Conservation (phyloP, 1,140 invertebrate genomes). For the Dendrolimus punctatus region DNA sequence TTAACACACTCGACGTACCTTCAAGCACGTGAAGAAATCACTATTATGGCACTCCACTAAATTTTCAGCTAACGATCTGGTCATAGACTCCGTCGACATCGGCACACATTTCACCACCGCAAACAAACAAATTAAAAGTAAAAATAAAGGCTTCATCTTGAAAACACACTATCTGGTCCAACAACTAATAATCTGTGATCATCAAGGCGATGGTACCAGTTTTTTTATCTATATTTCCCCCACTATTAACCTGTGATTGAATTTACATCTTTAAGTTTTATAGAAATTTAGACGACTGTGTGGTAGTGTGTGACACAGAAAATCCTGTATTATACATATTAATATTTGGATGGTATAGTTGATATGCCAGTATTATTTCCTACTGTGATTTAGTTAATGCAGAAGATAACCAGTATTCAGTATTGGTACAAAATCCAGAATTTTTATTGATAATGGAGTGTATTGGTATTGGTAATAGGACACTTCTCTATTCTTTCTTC, state of each 20-base stretch:
- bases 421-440: no score
- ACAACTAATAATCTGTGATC: slow-evolving; percentile 52
- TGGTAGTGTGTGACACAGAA: slow-evolving; percentile 48
- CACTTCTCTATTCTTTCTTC: no score
- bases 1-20: slow-evolving; percentile 41
- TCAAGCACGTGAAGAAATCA: slow-evolving; percentile 53
- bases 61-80: slow-evolving; percentile 32
- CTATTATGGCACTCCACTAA: slow-evolving; percentile 57
- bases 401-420: neutral
- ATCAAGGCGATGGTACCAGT: slow-evolving; percentile 43
- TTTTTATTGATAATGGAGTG: no score
- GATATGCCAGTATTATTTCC: slow-evolving; percentile 20
- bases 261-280: slow-evolving; percentile 60
- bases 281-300: slow-evolving; percentile 45
- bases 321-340: slow-evolving; percentile 46
- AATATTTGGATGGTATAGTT: slow-evolving; percentile 19
- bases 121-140: slow-evolving; percentile 34
- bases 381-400: slow-evolving; percentile 13
- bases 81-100: slow-evolving; percentile 41
- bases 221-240: slow-evolving; percentile 61
- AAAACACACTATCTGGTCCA: slow-evolving; percentile 31
- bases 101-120: slow-evolving; percentile 30
- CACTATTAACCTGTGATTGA: slow-evolving; percentile 37
- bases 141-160: slow-evolving; percentile 51
- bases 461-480: no score